These are phyloP conservation scores for Salvelinus alpinus DNA, from an alignment of 2,113 vertebrate species.

Conservation along the genomic window DNA sequence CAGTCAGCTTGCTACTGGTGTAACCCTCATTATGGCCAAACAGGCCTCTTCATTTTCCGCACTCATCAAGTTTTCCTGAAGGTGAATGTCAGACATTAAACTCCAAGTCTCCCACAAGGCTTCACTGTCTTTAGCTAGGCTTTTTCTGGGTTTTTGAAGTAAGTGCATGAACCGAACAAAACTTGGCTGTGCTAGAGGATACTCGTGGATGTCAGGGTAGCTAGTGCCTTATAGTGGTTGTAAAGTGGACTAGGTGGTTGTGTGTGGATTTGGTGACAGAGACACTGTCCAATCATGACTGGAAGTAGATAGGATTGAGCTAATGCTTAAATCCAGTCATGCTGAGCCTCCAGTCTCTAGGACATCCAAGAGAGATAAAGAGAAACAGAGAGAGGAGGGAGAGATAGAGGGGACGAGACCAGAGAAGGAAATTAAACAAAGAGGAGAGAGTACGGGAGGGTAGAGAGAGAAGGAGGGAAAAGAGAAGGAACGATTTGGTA, in stretches of 20 bases:
- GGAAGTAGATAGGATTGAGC: slow-evolving; percentile 61
- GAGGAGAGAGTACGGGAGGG: slow-evolving; percentile 15
- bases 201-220: slow-evolving; percentile 29
- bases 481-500: background rate
- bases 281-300: slow-evolving; percentile 60
- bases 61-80: slow-evolving; percentile 70
- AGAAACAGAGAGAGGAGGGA: background rate
- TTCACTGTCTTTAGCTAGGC: too few species aligned
- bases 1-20: slow-evolving; percentile 54
- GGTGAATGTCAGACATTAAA: slow-evolving; percentile 68
- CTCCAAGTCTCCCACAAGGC: slow-evolving; percentile 23
- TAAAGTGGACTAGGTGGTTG: slow-evolving; percentile 34
- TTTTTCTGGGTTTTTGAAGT: too few species aligned
- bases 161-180: too few species aligned
- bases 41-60: slow-evolving; percentile 45
- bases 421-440: slow-evolving; percentile 19
- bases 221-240: slow-evolving; percentile 37
- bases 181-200: slow-evolving; percentile 20
- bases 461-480: background rate
- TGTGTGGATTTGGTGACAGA: slow-evolving; percentile 50
- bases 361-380: slow-evolving; percentile 54
- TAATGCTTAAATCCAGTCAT: slow-evolving; percentile 67
- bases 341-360: slow-evolving; percentile 54
- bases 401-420: background rate
- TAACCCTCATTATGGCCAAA: slow-evolving; percentile 60